Evolutionary conservation across 37 sponge, comb jelly and placozoan species (phyloP), one percentile per base, ranked within the genome.

Genomic region (Agelas oroides): DNA sequence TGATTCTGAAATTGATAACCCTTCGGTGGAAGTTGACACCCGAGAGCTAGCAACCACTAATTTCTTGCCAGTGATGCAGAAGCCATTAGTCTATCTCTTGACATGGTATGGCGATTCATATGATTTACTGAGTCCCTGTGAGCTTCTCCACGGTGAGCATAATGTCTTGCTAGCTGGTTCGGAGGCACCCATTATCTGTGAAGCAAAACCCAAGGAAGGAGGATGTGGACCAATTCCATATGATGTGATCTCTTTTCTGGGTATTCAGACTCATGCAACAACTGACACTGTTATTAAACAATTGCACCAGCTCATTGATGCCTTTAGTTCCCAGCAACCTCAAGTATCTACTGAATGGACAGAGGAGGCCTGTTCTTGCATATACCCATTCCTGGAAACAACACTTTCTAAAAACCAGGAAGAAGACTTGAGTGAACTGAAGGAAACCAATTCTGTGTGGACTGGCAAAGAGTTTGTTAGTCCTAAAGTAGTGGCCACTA

Each of bases 61-160:
- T 6, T 92, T 92, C 33, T 34, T 92, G 23, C 92, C 88, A 37
- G 65, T 74, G 2, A 53, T 70, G 54, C 34, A 33, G 19, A 77
- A 78, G 36, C 87, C 87, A 28, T 13, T 27, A 15, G 27, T 18
- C 41, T 76, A 76, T 73, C 69, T 62, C 30, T 23, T 84, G 19
- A 32, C n/a, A 11, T 88, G 89, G 89, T 39, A 37, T 33, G 83
- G 89, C 8, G 77, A 88, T 55, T 34, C 21, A 0, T n/a, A 15
- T 46, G 16, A 68, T 12, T 38, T 89, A 19, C 52, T 55, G 5
- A 73, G 53, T 70, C 39, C 62, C 12, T 20, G 15, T n/a, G 80
- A 79, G n/a, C 57, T 79, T 2, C 21, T 68, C 60, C 11, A 35
- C 55, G 60, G 76, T 21, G 53, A 72, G 21, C 30, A 32, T 17